Evolutionary conservation across 2,113 vertebrate genomes (phyloP), one percentile per base, ranked within the genome.

Genomic region (Carettochelys insculpta): DNA sequence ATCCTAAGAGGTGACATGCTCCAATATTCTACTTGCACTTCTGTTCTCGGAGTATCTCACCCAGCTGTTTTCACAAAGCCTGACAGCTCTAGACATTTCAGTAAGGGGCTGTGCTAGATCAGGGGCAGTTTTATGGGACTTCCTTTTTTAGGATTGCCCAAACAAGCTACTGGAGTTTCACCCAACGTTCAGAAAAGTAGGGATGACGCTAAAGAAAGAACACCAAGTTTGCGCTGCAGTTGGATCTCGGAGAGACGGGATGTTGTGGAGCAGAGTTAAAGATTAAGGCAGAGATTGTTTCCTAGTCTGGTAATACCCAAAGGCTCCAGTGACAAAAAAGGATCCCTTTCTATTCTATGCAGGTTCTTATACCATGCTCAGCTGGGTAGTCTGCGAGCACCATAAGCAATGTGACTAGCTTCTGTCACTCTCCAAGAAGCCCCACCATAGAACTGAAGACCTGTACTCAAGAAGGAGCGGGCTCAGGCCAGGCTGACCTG

Each of bases 11-110:
- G 85, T 47, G 88, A 89, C 80, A 41, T 91, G 81, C 41, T 65
- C 75, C 84, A 91, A 73, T 48, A 86, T 22, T 50, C 79, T 58
- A 90, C 85, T 54, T 92, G 90, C 87, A 82, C 86, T 86, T 90
- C 11, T 11, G 12, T 82, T 82, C 78, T 27, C 52, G 48, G 86
- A 43, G 89, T 84, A 85, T 86, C 83, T 84, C 16, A 3, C 71
- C 83, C 82, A 73, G 77, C 16, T 27, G 22, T 19, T n/a, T 89
- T 86, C 76, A 76, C 6, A 51, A 52, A 80, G 71, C 48, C 89
- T 86, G 48, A 13, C 51, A 75, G 38, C 68, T 43, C 20, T 25
- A n/a, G 68, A 22, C 38, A 25, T 38, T 41, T 41, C 43, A 38
- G 68, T 22, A 71, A 12, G 68, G 38, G 38, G 19, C 22, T 22